Percentiles rank a stretch among this genome's conserved stretches.
Conservation (phyloP, 2,797 vertebrate species). For the Rousettus madagascariensis region DNA sequence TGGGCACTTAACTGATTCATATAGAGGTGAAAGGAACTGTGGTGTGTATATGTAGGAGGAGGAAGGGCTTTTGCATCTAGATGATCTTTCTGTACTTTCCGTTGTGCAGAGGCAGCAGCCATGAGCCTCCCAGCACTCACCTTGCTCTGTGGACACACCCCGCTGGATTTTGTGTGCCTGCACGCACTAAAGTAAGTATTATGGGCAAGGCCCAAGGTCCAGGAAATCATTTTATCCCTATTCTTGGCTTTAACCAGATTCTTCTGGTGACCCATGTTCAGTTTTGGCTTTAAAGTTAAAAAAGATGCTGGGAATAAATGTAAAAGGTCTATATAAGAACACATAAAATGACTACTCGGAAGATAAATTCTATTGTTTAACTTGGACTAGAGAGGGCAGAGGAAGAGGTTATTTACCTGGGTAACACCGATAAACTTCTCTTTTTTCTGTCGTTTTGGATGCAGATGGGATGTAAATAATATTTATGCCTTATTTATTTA, state of each 20-base stretch:
- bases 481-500: neutral
- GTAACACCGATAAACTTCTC: neutral
- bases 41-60: neutral
- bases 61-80: too few relatives aligned
- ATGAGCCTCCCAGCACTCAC: neutral
- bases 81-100: too few relatives aligned
- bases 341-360: neutral
- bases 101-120: neutral
- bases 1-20: too few relatives aligned
- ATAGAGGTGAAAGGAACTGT: neutral
- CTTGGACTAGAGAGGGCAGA: neutral
- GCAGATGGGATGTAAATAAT: neutral
- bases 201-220: neutral
- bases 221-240: neutral
- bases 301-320: neutral
- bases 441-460: neutral
- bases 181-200: neutral
- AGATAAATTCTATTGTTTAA: neutral
- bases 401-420: neutral
- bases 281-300: conserved; percentile 41
- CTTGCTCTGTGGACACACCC: neutral
- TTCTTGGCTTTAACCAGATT: conserved; percentile 17
- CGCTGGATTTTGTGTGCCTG: neutral
- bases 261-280: conserved; percentile 15
- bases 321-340: neutral